Base-by-base conservation (phyloP, 2,888 invertebrate species). In the Xanthia togata region DNA sequence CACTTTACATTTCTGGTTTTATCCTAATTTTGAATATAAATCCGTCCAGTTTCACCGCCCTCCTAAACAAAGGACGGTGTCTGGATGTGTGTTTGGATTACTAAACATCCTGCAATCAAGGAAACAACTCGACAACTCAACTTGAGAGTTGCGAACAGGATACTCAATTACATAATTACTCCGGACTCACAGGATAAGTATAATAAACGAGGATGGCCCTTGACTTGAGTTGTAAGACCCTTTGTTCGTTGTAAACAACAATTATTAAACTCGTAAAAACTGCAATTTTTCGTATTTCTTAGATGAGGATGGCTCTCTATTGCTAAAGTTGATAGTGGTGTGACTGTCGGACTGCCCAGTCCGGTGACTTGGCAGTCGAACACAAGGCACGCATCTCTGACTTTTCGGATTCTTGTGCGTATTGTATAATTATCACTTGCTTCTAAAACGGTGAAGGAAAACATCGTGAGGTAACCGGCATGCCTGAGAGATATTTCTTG, bases 131-230 rank as follows among this genome's bases (percentile, higher is more conserved):
- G 65, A 82, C 68, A 77, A 73, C 78, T 78, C 79, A 78, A 83
- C 84, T 80, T 63, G 86, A 86, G 82, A 86, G 80, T 76, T 77
- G 74, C 53, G 73, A 79, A 77, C 85, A 86, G 89, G 89, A 87
- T 89, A 85, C 88, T 88, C 85, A 88, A 88, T 89, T 90, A 88
- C 87, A 83, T 82, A 86, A 87, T 87, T 85, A 71, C 26, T 67
- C 26, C 35, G 64, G 59, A 74, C 74, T 71, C 67, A 59, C 70
- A 73, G 78, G 75, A 75, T 75, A 82, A 79, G 68, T 76, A 78
- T 78, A 78, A 78, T 83, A 76, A 85, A 78, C 26, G 63, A 68
- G 59, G 57, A 76, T 74, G 82, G 71, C 64, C 62, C 73, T 78
- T 65, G 23, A 63, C 73, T 78, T 65, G 23, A 63, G 50, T 35